Evolutionary conservation across 2,888 invertebrate species (phyloP).

Genomic region (Apodemia zela): DNA sequence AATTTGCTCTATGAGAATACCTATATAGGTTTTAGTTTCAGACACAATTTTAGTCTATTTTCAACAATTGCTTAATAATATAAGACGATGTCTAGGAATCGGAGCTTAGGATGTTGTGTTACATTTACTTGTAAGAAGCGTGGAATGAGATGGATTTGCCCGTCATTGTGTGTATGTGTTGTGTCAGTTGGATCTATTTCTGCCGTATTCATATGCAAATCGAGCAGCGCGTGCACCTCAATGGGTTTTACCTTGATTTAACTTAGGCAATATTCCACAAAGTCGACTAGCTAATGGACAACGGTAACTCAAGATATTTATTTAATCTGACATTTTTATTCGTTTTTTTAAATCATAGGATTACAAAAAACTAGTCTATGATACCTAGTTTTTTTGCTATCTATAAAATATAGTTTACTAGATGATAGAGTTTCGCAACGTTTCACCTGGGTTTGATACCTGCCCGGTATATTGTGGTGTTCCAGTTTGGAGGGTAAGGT

Average conservation of each 20-base stretch:
- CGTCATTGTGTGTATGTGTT: slow-evolving; percentile 22
- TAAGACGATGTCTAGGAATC: not conserved
- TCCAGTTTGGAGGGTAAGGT: no score
- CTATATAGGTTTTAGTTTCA: no score
- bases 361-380: no score
- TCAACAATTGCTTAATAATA: not conserved
- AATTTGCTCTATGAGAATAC: no score
- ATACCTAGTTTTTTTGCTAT: no score
- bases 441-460: no score
- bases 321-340: no score
- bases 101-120: not conserved
- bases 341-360: no score
- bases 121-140: slow-evolving; percentile 14
- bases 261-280: not conserved
- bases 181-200: slow-evolving; percentile 23
- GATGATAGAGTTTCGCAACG: no score
- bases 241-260: slow-evolving; percentile 14
- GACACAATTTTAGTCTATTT: no score
- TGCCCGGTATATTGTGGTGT: no score
- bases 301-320: slow-evolving; percentile 9
- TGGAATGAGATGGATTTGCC: slow-evolving; percentile 21
- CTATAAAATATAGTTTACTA: no score
- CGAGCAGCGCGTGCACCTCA: not conserved
- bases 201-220: slow-evolving; percentile 27
- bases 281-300: slow-evolving; percentile 3